These are phyloP conservation scores for Cyaniris semiargus DNA, from an alignment of 2,888 invertebrate species.

Conservation along the genomic window DNA sequence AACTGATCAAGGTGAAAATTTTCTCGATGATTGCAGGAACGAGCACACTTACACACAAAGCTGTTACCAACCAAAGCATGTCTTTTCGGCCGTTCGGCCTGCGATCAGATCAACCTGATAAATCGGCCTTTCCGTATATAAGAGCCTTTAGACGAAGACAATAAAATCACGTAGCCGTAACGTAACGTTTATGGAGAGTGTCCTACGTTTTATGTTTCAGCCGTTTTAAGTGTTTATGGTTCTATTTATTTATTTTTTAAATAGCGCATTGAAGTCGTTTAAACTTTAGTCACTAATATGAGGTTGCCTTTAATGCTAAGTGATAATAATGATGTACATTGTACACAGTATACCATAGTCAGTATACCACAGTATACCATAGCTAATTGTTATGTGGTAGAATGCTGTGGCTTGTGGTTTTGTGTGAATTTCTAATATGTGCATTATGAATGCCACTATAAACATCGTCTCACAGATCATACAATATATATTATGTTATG, in stretches of 20 bases:
- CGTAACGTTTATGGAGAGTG: not conserved
- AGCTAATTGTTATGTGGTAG: constrained; percentile 2
- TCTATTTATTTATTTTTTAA: not conserved
- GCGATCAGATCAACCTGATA: not conserved
- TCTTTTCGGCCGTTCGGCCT: too few relatives aligned
- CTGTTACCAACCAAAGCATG: too few relatives aligned
- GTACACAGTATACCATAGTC: not conserved
- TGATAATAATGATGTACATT: too few relatives aligned
- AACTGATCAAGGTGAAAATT: not conserved
- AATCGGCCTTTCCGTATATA: not conserved
- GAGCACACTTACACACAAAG: too few relatives aligned
- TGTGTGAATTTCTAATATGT: constrained; percentile 5
- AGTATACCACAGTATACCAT: too few relatives aligned
- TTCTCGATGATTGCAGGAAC: not conserved
- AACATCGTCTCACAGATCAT: not conserved
- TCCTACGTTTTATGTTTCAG: not conserved
- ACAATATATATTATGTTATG: not conserved
- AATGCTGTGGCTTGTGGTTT: not conserved
- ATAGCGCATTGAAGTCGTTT: too few relatives aligned
- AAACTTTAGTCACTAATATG: too few relatives aligned
- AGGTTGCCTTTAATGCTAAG: too few relatives aligned
- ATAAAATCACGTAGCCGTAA: constrained; percentile 7
- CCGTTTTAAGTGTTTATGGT: not conserved
- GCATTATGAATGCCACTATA: not conserved
- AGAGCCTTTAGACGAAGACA: not conserved